Conservation (phyloP, 2,113 vertebrate genomes). For the Montifringilla adamsi region DNA sequence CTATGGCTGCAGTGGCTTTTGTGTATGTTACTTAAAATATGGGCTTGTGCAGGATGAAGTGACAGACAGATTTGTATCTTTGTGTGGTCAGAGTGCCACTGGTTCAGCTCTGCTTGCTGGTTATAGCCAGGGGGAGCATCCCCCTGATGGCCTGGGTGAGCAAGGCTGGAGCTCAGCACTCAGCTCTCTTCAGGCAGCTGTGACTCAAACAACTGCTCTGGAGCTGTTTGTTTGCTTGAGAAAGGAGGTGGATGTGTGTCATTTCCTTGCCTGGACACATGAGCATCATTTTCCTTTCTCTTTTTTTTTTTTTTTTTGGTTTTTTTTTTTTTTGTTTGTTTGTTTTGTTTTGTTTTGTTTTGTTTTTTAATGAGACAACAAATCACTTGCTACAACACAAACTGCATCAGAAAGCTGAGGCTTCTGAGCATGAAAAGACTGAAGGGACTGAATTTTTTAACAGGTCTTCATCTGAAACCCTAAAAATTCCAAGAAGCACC, state of each 20-base stretch:
- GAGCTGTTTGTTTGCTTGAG: background rate
- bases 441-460: background rate
- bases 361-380: background rate
- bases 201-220: background rate
- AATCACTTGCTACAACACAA: background rate
- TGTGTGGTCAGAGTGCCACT: background rate
- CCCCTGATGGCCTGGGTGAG: background rate
- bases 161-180: background rate
- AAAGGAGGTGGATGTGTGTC: slow-evolving; percentile 1
- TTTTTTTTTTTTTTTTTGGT: background rate
- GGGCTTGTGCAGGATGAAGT: background rate
- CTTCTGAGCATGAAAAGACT: background rate
- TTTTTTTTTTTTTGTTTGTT: background rate
- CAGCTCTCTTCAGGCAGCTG: background rate
- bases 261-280: background rate
- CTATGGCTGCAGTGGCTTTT: background rate
- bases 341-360: background rate
- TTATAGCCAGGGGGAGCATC: background rate
- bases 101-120: background rate
- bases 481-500: background rate
- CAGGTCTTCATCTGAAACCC: background rate
- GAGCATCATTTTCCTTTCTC: background rate
- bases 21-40: background rate
- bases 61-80: background rate
- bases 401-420: background rate